Base-by-base conservation (phyloP, 37 sponge, comb jelly and placozoan species). In the Halisarca cf. caerulea region DNA sequence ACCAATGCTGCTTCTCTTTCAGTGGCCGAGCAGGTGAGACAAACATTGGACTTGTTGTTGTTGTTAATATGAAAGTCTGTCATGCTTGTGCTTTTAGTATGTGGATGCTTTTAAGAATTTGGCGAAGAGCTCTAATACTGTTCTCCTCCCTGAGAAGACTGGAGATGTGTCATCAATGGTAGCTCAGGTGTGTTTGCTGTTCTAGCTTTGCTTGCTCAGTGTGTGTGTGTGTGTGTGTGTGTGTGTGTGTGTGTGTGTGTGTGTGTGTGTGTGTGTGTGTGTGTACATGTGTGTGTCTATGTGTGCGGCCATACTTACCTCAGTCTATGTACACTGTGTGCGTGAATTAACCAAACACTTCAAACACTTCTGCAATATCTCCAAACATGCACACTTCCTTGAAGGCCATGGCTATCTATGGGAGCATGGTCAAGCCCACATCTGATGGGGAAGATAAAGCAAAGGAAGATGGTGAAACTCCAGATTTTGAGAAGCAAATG, bases 121-220 rank as follows among this genome's bases (percentile, higher is more conserved):
- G 79, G 98, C 98, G 34, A 95, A 95, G 84, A 92, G 90, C 23
- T 83, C 59, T 69, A 95, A 93, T 64, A 98, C 98, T 37, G 55
- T 98, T 14, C 72, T 98, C 2, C 89, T 98, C 20, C 98, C 98
- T 39, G 91, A 89, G 80, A 92, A 95, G 72, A 91, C 94, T 1
- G 92, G 97, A 64, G 90, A 98, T 81, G 72, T 94, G 5, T 83
- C 95, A 51, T 91, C 98, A 25, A 98, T 98, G 98, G 96, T 98
- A 21, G 90, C 92, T 34, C 98, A 98, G 98, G 98, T 95, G 44
- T 84, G 81, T 70, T 0, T 66, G 35, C 25, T 55, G 57, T 55
- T 55, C 17, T 17, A 20, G 57, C 57, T 55, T n/a, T n/a, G n/a
- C n/a, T n/a, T n/a, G n/a, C n/a, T n/a, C n/a, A n/a, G n/a, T n/a